These are phyloP conservation scores for Acrobasis repandana DNA, from an alignment of 2,888 invertebrate genomes.

Conservation along the genomic window DNA sequence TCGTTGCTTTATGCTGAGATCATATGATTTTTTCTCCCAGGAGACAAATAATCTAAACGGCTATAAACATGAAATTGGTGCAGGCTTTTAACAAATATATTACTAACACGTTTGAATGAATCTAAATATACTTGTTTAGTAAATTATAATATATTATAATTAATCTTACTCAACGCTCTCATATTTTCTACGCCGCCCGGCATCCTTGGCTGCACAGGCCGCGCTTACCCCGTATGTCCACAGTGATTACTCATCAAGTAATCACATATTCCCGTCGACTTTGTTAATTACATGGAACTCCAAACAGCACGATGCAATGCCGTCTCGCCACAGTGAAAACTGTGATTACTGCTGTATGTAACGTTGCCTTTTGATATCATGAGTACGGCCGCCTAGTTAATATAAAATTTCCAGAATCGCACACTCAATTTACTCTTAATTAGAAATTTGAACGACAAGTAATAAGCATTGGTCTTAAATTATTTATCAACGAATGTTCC, in stretches of 20 bases:
- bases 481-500: neutral
- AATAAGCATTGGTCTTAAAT: constrained; percentile 7
- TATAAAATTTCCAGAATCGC: constrained; percentile 18
- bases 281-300: constrained; percentile 47
- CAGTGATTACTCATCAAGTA: constrained; percentile 20
- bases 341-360: constrained; percentile 43
- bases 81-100: no score
- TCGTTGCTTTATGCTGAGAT: no score
- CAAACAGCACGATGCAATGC: constrained; percentile 43
- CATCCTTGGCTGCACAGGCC: neutral
- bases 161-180: neutral
- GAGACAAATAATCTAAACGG: no score
- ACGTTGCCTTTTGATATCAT: constrained; percentile 12
- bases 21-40: no score
- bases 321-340: constrained; percentile 52
- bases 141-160: no score
- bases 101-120: no score
- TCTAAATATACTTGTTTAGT: no score
- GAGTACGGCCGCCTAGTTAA: constrained; percentile 6
- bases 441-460: constrained; percentile 16
- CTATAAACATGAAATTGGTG: no score
- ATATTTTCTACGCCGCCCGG: neutral
- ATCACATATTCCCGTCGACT: constrained; percentile 43
- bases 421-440: constrained; percentile 19
- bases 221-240: constrained; percentile 18